These are phyloP conservation scores for Tachystola acroxantha DNA, from an alignment of 2,888 invertebrate species.

Conservation along the genomic window DNA sequence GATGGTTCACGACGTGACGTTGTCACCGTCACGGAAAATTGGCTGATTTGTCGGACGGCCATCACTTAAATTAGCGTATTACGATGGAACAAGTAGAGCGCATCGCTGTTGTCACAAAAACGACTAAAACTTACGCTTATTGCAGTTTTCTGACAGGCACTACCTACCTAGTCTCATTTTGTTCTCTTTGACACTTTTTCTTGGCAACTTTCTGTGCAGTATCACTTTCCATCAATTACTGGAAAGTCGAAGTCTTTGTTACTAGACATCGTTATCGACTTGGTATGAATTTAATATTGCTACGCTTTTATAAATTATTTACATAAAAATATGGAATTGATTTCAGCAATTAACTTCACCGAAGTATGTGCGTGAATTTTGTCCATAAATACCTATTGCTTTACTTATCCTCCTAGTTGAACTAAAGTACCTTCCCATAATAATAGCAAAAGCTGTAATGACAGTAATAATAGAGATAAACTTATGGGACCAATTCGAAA, in stretches of 20 bases:
- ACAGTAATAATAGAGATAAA: too few species aligned
- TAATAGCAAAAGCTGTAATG: too few species aligned
- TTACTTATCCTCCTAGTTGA: too few species aligned
- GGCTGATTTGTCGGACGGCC: constrained; percentile 28
- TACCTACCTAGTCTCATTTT: constrained; percentile 35
- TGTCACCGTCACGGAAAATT: constrained; percentile 33
- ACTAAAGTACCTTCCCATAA: too few species aligned
- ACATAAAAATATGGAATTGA: too few species aligned
- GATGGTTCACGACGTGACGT: constrained; percentile 14
- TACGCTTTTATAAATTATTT: too few species aligned
- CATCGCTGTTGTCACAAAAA: constrained; percentile 26
- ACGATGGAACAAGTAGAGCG: constrained; percentile 43
- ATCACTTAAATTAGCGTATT: constrained; percentile 36
- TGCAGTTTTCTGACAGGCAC: constrained; percentile 38
- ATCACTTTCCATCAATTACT: constrained; percentile 47
- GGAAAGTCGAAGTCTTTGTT: constrained; percentile 28
- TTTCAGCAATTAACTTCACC: too few species aligned
- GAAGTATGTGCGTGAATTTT: too few species aligned
- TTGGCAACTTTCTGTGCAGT: constrained; percentile 39
- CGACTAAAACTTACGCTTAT: constrained; percentile 31
- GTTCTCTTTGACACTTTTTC: constrained; percentile 34
- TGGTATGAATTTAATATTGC: constrained; percentile 1
- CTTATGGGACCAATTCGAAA: too few species aligned
- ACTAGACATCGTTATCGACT: constrained; percentile 8
- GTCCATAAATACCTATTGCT: too few species aligned